Conservation (phyloP, 2,113 vertebrate genomes). For the Percopsis transmontana region DNA sequence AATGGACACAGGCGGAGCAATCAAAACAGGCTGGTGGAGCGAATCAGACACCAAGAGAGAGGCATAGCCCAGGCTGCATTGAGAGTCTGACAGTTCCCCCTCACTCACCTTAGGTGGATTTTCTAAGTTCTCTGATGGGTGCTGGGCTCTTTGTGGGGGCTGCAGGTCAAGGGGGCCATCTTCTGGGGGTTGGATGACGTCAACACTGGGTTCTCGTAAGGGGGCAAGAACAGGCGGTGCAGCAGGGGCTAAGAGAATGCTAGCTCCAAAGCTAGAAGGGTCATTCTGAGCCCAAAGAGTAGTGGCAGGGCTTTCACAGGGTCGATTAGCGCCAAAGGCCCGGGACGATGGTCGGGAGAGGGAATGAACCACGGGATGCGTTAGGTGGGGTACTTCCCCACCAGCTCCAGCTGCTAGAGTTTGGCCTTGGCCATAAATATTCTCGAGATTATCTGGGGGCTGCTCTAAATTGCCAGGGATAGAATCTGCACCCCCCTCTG, state of each 20-base stretch:
- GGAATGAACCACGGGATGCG: slow-evolving; percentile 51
- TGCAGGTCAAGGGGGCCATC: slow-evolving; percentile 75
- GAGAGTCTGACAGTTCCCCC: slow-evolving; percentile 76
- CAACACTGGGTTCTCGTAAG: slow-evolving; percentile 75
- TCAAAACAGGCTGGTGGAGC: slow-evolving; percentile 86
- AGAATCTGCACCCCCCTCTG: slow-evolving; percentile 75
- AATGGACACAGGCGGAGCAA: slow-evolving; percentile 89
- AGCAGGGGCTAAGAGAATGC: slow-evolving; percentile 90
- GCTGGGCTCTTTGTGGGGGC: slow-evolving; percentile 53
- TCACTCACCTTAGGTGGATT: slow-evolving; percentile 92
- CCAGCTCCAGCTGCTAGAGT: slow-evolving; percentile 43
- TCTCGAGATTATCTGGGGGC: slow-evolving; percentile 96
- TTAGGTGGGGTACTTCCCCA: slow-evolving; percentile 34
- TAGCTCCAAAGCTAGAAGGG: slow-evolving; percentile 83
- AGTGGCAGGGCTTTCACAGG: slow-evolving; percentile 94
- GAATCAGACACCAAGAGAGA: slow-evolving; percentile 86
- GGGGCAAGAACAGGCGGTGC: slow-evolving; percentile 86
- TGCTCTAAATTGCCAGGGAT: slow-evolving; percentile 91
- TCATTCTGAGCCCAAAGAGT: slow-evolving; percentile 95
- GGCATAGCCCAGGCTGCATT: slow-evolving; percentile 88
- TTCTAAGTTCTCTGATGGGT: slow-evolving; percentile 90
- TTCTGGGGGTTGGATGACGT: slow-evolving; percentile 90
- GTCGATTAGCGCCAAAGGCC: slow-evolving; percentile 78
- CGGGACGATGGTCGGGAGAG: slow-evolving; percentile 78
- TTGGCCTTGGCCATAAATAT: slow-evolving; percentile 75